Evolutionary conservation across 2,888 invertebrate species (phyloP).

Genomic region (Dermolepida albohirtum): DNA sequence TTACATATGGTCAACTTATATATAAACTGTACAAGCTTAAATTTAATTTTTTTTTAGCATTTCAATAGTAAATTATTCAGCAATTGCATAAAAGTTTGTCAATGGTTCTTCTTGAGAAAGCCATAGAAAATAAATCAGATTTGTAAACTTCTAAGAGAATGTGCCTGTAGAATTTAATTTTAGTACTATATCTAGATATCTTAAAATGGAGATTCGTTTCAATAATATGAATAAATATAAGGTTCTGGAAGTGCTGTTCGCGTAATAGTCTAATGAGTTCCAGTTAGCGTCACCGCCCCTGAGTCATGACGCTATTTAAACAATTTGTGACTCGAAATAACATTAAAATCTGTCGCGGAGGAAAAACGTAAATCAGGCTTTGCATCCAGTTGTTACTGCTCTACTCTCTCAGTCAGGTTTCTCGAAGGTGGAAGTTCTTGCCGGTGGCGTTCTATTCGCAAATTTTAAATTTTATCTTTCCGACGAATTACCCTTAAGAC

Average conservation of each 20-base stretch:
- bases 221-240: constrained; percentile 68
- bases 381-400: constrained; percentile 55
- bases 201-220: constrained; percentile 62
- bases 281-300: constrained; percentile 66
- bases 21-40: no score
- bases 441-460: constrained; percentile 37
- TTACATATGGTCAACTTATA: no score
- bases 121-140: constrained; percentile 28
- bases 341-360: constrained; percentile 67
- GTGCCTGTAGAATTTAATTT: constrained; percentile 35
- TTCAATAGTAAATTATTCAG: no score
- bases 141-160: constrained; percentile 32
- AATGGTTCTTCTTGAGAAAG: not conserved
- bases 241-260: constrained; percentile 54
- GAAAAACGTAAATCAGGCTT: constrained; percentile 67
- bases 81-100: no score
- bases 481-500: constrained; percentile 14
- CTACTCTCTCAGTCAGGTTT: constrained; percentile 8
- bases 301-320: constrained; percentile 69
- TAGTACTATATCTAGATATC: constrained; percentile 38
- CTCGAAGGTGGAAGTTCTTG: constrained; percentile 28
- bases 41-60: no score
- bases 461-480: constrained; percentile 45
- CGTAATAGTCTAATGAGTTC: constrained; percentile 64
- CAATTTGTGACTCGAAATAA: constrained; percentile 69